Base-by-base conservation (phyloP, 1,140 invertebrate species). In the Drosophila eugracilis region DNA sequence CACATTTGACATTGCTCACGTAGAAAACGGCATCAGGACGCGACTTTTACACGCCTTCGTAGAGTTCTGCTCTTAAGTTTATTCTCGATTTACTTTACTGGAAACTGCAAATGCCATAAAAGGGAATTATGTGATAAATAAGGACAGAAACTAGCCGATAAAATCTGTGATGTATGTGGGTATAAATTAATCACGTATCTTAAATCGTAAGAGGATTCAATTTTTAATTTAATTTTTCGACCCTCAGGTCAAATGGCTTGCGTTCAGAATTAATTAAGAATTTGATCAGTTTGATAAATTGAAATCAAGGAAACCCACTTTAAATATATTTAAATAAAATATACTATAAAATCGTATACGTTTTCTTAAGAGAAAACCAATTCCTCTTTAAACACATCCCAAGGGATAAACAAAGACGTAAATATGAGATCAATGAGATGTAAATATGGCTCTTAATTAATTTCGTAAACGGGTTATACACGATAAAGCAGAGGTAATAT, bases 1-100 rank as follows among this genome's bases (percentile, higher is more conserved):
- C 57, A 74, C 55, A 84, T 57, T 78, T 79, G 71, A 75, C 50
- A 85, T 60, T 81, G 66, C 6, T 42, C 78, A 81, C 78, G 78
- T 81, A 60, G 47, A 28, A 48, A 58, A 49, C 53, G 54, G 7
- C 47, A 37, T 36, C 39, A 17, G 78, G 52, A 81, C 73, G 78
- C 69, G 55, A 83, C 78, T 78, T 30, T 81, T 74, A 69, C 78
- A 74, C 74, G 78, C 78, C 15, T 65, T 49, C 44, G 60, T 39
- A 53, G 52, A 58, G 55, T 81, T 55, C 54, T 54, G 59, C 78
- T 62, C 59, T 73, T 53, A 62, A 73, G 55, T 77, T 77, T 67
- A 26, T 26, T 60, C 32, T 19, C 14, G 36, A 50, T 34, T 21
- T 65, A 17, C 28, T 67, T 52, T 42, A 66, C 21, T 42, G 26